phyloP scores from a whole-genome alignment of 1,140 invertebrate genomes.

The Cyclargus thomasi region DNA sequence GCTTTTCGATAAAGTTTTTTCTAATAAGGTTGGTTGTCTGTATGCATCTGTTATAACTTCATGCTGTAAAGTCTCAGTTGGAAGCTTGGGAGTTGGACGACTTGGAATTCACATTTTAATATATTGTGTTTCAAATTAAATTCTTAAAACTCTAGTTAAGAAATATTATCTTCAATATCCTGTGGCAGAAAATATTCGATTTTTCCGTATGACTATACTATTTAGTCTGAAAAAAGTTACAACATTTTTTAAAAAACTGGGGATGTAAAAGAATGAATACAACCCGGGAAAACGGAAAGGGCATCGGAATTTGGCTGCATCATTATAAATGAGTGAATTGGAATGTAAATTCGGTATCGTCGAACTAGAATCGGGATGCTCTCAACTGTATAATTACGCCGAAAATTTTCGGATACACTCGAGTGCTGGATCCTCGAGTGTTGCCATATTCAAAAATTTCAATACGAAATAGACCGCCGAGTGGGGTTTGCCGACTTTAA shows the following conservation, averaged over 20 bases:
- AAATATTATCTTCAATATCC: too few relatives aligned
- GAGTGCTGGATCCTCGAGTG: constrained; percentile 54
- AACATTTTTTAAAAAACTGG: too few relatives aligned
- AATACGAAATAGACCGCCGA: constrained; percentile 50
- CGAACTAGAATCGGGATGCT: constrained; percentile 47
- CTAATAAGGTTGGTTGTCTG: constrained; percentile 47
- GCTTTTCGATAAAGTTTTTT: constrained; percentile 59
- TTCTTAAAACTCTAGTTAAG: background rate
- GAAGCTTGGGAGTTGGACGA: constrained; percentile 3
- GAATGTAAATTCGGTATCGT: constrained; percentile 30
- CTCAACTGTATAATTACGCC: constrained; percentile 55
- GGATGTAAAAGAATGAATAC: background rate
- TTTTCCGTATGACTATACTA: too few relatives aligned
- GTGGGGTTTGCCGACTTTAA: constrained; percentile 32
- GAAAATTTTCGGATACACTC: constrained; percentile 67
- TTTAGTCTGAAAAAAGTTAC: too few relatives aligned
- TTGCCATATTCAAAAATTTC: constrained; percentile 70
- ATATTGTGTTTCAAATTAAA: constrained; percentile 1
- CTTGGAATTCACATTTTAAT: constrained; percentile 10
- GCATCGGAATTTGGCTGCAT: background rate
- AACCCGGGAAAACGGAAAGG: background rate
- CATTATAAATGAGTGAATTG: constrained; percentile 12
- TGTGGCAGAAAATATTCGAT: too few relatives aligned
- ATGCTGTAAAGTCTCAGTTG: constrained; percentile 21
- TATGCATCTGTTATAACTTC: constrained; percentile 30